Evolutionary conservation across 2,797 vertebrate genomes (phyloP).

Genomic region (Tadarida brasiliensis): DNA sequence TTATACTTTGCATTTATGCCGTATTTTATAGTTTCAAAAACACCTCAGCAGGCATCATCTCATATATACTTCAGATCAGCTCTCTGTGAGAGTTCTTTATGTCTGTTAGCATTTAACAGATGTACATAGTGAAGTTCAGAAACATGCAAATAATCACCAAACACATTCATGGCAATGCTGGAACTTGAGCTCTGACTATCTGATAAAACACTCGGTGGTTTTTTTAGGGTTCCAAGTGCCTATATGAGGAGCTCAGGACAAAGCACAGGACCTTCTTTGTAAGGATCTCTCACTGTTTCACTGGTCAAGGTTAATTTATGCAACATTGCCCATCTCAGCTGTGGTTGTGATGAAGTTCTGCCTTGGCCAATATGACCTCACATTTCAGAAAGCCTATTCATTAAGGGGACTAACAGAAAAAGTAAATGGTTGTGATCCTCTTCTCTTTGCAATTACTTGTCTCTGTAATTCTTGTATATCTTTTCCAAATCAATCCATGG

Average conservation of each 20-base stretch:
- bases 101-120: neutral
- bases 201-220: neutral
- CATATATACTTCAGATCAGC: neutral
- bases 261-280: neutral
- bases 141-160: neutral
- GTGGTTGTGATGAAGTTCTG: neutral
- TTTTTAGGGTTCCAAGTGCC: neutral
- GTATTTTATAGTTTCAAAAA: neutral
- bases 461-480: neutral
- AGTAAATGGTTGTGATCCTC: neutral
- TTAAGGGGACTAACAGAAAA: neutral
- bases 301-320: neutral
- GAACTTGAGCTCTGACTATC: neutral
- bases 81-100: neutral
- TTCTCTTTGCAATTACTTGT: neutral
- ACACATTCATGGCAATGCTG: neutral
- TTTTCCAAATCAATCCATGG: neutral
- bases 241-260: neutral
- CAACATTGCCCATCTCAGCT: neutral
- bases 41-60: neutral
- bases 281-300: neutral
- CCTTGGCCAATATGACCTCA: neutral
- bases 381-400: neutral
- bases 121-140: neutral
- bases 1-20: neutral